A percentile compares a stretch with the other conserved stretches of the same genome.
phyloP scores from a whole-genome alignment of 1,140 invertebrate species.

The Drosophila yakuba region DNA sequence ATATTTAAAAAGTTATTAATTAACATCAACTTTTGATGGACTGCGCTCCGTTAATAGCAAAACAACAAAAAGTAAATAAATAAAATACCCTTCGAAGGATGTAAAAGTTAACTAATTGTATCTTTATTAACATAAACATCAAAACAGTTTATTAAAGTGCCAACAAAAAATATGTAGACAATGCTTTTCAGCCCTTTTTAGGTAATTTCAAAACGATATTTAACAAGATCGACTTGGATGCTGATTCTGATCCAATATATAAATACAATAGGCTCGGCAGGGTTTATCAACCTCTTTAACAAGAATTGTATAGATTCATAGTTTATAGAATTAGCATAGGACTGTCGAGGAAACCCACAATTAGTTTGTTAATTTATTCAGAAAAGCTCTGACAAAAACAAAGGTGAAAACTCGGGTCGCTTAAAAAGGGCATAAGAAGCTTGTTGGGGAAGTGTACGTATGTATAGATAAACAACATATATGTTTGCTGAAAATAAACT shows the following conservation, averaged over 20 bases:
- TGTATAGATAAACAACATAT: conserved; percentile 6
- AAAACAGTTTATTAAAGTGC: neutral
- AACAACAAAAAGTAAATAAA: conserved; percentile 1
- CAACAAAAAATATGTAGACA: neutral
- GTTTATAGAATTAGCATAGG: neutral
- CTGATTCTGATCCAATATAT: neutral
- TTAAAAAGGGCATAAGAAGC: neutral
- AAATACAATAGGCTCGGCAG: neutral
- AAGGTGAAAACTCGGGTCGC: conserved; percentile 1
- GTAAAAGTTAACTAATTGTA: neutral
- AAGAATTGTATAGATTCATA: no score
- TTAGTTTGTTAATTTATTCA: neutral
- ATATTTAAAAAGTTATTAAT: neutral
- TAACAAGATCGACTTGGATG: neutral
- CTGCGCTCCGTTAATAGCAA: neutral
- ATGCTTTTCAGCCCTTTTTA: neutral
- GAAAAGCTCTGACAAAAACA: neutral
- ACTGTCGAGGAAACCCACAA: neutral
- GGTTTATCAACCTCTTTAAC: neutral
- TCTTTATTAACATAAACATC: neutral
- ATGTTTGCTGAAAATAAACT: conserved; percentile 14
- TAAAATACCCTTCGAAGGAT: neutral
- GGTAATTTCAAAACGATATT: neutral
- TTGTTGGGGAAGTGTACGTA: conserved; percentile 2
- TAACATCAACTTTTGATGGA: neutral